Evolutionary conservation across 2,113 vertebrate genomes (phyloP).

Genomic region (Paradoxurus hermaphroditus): DNA sequence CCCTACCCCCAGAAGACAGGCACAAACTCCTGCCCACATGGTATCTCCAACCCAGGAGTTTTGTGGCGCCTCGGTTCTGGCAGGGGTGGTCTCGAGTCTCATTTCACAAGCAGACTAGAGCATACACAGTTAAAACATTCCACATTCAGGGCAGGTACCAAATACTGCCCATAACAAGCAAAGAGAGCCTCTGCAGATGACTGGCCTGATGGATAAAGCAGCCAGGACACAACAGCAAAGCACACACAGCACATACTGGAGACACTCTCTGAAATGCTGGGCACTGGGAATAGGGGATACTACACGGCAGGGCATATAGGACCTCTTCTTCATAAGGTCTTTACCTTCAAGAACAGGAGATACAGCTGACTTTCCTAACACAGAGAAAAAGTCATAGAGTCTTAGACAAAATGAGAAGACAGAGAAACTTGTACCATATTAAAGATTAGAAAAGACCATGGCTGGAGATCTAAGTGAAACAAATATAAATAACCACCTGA

Average conservation of each 20-base stretch:
- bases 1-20: not conserved
- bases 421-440: not conserved
- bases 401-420: not conserved
- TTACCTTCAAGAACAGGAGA: not conserved
- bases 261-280: not conserved
- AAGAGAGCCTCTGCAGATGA: not conserved
- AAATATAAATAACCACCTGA: not conserved
- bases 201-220: not conserved
- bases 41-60: not conserved
- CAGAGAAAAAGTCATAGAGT: not conserved
- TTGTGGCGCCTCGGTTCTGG: not conserved
- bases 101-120: not conserved
- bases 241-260: not conserved
- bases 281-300: not conserved
- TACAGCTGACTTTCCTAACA: not conserved
- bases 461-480: not conserved
- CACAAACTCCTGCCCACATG: not conserved
- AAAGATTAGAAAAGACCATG: not conserved
- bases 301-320: not conserved
- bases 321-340: not conserved
- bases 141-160: not conserved
- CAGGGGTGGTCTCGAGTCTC: not conserved
- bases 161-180: not conserved
- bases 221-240: not conserved
- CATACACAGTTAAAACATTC: not conserved